phyloP scores from a whole-genome alignment of 2,888 invertebrate genomes.

The Leptinotarsa tumamoca region DNA sequence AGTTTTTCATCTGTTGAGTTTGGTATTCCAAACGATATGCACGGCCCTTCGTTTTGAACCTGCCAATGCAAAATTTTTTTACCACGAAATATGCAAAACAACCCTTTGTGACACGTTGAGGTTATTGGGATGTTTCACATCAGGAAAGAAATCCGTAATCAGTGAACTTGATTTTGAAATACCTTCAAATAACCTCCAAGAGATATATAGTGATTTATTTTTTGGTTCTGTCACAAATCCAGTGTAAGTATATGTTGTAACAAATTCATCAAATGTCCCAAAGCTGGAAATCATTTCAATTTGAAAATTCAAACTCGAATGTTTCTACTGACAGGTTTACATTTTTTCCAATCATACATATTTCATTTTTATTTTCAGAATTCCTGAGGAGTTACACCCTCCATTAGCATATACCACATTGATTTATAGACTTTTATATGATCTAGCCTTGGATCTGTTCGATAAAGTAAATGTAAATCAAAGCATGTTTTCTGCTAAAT shows the following conservation, averaged over 20 bases:
- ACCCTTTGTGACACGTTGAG: constrained; percentile 94
- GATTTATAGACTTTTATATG: constrained; percentile 89
- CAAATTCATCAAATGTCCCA: too few species aligned
- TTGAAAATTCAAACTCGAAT: too few species aligned
- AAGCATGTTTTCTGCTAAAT: constrained; percentile 75
- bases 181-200: constrained; percentile 59
- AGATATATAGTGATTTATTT: constrained; percentile 78
- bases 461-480: constrained; percentile 84
- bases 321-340: too few species aligned
- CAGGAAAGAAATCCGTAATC: constrained; percentile 58
- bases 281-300: too few species aligned
- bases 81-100: constrained; percentile 95
- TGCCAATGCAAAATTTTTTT: constrained; percentile 98
- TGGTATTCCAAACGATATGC: constrained; percentile 94
- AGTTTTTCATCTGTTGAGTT: constrained; percentile 82
- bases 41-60: constrained; percentile 99
- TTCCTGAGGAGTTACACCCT: constrained; percentile 80
- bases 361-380: constrained; percentile 65
- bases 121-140: constrained; percentile 87
- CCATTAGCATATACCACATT: constrained; percentile 86
- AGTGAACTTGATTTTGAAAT: constrained; percentile 57
- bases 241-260: constrained; percentile 66
- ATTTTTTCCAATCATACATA: constrained; percentile 13
- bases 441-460: constrained; percentile 94
- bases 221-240: constrained; percentile 81